Percentiles rank a stretch among this genome's conserved stretches.
These are phyloP conservation scores for Carettochelys insculpta DNA, from an alignment of 2,113 vertebrate genomes.

Conservation along the genomic window DNA sequence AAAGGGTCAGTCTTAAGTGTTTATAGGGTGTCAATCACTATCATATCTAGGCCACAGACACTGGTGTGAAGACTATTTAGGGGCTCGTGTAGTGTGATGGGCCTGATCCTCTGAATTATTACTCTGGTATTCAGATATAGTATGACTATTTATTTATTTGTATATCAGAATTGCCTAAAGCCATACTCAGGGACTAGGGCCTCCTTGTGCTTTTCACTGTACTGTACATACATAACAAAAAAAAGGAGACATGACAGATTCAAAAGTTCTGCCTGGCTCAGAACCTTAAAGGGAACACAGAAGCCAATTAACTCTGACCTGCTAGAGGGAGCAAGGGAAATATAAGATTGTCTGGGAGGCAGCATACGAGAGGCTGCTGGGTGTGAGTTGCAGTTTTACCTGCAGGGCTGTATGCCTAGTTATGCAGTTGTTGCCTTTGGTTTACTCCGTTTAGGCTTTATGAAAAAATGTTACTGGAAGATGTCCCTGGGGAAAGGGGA, in stretches of 20 bases:
- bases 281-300: neutral
- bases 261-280: neutral
- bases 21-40: neutral
- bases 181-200: neutral
- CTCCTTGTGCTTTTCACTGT: fast-evolving
- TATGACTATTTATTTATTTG: neutral
- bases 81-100: neutral
- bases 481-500: neutral
- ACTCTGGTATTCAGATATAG: neutral
- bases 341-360: neutral
- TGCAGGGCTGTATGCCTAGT: neutral
- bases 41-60: neutral
- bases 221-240: neutral
- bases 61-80: neutral
- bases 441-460: neutral
- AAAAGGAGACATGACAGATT: fast-evolving
- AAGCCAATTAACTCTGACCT: neutral
- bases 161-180: neutral
- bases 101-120: neutral
- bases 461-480: too few relatives aligned
- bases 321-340: neutral
- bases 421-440: neutral
- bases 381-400: neutral
- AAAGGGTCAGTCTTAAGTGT: neutral
- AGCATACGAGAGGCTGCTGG: neutral